Base-by-base conservation (phyloP, 2,113 vertebrate species). In the Pteruthius melanotis region DNA sequence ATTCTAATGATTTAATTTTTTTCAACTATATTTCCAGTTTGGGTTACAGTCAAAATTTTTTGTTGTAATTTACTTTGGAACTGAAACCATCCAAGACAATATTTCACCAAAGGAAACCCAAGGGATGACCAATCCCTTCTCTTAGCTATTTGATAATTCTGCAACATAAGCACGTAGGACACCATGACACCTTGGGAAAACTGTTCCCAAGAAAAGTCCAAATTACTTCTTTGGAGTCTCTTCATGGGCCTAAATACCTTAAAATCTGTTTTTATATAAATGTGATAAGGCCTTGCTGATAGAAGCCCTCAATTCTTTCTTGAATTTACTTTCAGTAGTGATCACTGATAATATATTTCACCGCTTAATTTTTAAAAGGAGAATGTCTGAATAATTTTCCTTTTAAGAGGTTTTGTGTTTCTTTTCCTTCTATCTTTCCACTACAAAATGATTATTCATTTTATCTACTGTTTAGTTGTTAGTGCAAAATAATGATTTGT, bases 221-320 rank as follows among this genome's bases (percentile, higher is more conserved):
- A 44, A 76, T 26, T 80, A 28, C 3, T 40, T 37, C 1, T 9
- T 47, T 40, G 15, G 11, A 33, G 4, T 3, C 18, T 69, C n/a
- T 75, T 42, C 7, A 17, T 31, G 1, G n/a, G 5, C 5, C 12
- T 61, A 45, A 40, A 35, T 57, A 49, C 3, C 18, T 39, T 59
- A 31, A 56, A 72, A 27, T 35, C 21, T 57, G 1, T 7, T 68
- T 71, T 88, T 59, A 7, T 14, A 23, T 11, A 72, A 39, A 47
- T 2, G 3, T 2, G 0, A 4, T 26, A 53, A 50, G 11, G 3
- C 14, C 3, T 4, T 1, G 2, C n/a, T 47, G 26, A 56, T 27
- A 57, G 33, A 63, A 56, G 6, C 2, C 4, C 9, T 35, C 33
- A 47, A 18, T 80, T 68, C 14, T 54, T 35, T 49, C 14, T 59